Conservation (phyloP, 2,113 vertebrate species). For the Daubentonia madagascariensis region DNA sequence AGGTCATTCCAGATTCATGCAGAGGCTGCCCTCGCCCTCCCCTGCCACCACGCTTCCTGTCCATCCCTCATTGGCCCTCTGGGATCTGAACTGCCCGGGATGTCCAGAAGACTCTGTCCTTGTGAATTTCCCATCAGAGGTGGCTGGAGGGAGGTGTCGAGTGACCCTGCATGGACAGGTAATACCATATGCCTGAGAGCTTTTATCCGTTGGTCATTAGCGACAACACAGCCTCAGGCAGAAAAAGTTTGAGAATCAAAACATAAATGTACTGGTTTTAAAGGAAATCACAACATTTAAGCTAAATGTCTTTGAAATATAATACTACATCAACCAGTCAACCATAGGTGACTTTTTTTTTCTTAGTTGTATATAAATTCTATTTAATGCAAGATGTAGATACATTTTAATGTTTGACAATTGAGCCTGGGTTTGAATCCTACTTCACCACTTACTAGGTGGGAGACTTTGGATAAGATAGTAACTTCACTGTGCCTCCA, state of each 20-base stretch:
- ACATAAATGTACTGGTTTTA: not conserved
- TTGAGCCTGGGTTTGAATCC: not conserved
- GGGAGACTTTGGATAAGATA: not conserved
- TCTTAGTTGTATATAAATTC: not conserved
- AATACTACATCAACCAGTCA: not conserved
- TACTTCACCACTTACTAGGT: not conserved
- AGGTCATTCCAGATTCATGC: not conserved
- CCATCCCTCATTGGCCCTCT: not conserved
- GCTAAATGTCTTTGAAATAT: not conserved
- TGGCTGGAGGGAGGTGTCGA: not conserved
- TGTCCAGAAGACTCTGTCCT: not conserved
- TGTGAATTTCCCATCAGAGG: not conserved
- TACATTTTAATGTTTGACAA: not conserved
- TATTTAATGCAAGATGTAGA: not conserved
- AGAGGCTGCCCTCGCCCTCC: not conserved
- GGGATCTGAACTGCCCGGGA: not conserved
- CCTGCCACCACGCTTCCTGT: not conserved
- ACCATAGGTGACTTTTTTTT: too few species aligned
- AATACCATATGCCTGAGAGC: not conserved
- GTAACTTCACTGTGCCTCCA: not conserved
- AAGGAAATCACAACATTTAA: not conserved
- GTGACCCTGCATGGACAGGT: not conserved
- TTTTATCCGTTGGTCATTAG: accelerated
- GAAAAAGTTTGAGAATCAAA: not conserved
- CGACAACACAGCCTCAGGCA: not conserved